These are phyloP conservation scores for Platanista minor DNA, from an alignment of 2,113 vertebrate genomes.

Conservation along the genomic window DNA sequence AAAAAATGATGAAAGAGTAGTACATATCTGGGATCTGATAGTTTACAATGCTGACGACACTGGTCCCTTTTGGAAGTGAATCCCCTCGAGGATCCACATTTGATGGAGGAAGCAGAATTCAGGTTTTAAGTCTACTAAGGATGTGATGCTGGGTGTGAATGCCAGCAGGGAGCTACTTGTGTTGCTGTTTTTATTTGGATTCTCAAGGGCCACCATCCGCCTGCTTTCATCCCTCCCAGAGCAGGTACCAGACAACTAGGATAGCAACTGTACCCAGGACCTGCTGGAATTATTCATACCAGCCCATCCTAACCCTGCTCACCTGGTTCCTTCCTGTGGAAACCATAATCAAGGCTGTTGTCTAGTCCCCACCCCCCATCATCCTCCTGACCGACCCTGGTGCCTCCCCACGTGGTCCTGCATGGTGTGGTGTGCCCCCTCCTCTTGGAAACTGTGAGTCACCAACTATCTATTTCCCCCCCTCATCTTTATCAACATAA, in stretches of 20 bases:
- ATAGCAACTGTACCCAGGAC: background rate
- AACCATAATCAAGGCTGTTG: background rate
- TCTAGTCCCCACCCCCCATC: background rate
- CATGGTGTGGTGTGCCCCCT: too few species aligned
- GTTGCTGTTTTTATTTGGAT: background rate
- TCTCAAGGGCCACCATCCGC: too few species aligned
- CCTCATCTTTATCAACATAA: background rate
- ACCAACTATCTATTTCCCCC: background rate
- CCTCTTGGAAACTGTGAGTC: background rate
- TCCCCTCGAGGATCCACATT: background rate
- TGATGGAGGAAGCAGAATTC: background rate
- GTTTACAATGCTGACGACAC: background rate
- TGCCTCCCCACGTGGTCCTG: background rate
- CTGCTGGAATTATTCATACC: background rate
- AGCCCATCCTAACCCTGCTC: too few species aligned
- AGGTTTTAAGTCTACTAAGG: background rate
- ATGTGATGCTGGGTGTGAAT: background rate
- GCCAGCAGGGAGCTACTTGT: too few species aligned
- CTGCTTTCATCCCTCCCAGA: too few species aligned
- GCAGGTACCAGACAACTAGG: background rate
- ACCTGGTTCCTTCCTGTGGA: too few species aligned
- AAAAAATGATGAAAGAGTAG: accelerated
- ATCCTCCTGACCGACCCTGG: background rate
- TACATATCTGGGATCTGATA: background rate
- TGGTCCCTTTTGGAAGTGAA: background rate